A percentile compares a stretch with the other conserved stretches of the same genome.
These are phyloP conservation scores for Pterois miles DNA, from an alignment of 2,797 vertebrate genomes.

Conservation along the genomic window DNA sequence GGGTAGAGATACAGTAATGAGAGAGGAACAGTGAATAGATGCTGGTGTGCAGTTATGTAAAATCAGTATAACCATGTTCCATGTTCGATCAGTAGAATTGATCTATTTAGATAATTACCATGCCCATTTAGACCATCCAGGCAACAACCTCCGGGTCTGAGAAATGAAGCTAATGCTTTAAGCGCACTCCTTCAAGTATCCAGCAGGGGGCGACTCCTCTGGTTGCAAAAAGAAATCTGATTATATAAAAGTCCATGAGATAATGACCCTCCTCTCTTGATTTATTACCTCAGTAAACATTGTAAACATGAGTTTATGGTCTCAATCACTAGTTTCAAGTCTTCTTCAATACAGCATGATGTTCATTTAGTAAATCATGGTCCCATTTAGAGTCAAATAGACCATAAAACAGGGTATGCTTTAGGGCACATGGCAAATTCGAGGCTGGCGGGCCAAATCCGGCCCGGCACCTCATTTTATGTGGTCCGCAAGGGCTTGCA, in stretches of 20 bases:
- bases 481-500: too few relatives aligned
- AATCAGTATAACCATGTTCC: not conserved
- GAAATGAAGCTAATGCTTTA: not conserved
- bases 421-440: too few relatives aligned
- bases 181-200: not conserved
- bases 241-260: not conserved
- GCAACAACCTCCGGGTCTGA: not conserved
- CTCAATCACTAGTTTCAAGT: not conserved
- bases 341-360: not conserved
- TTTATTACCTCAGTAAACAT: not conserved
- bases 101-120: not conserved
- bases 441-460: too few relatives aligned
- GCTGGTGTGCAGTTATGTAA: not conserved
- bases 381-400: not conserved
- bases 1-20: slow-evolving; percentile 6
- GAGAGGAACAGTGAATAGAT: not conserved
- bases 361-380: not conserved
- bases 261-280: not conserved
- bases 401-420: not conserved
- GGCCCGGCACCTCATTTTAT: too few relatives aligned
- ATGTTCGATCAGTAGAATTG: not conserved
- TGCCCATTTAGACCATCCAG: not conserved
- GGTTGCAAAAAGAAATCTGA: not conserved
- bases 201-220: not conserved
- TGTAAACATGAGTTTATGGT: not conserved